Evolutionary conservation across 2,797 vertebrate species (phyloP), one percentile per base, ranked within the genome.

Genomic region (Neostethus bicornis): DNA sequence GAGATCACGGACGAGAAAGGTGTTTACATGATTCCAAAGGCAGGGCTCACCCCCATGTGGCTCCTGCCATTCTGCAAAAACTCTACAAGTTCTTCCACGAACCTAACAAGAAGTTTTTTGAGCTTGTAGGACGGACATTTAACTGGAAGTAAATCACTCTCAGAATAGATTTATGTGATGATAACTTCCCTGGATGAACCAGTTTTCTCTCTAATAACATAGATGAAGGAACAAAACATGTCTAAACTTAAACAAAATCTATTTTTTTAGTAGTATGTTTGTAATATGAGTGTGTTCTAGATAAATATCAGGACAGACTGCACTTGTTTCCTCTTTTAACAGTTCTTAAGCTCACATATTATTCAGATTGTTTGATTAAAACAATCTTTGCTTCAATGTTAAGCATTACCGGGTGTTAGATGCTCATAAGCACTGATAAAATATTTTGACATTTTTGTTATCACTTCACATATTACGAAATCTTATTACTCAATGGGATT

Each of bases 1-100:
- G 95, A 34, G 94, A 96, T 70, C 80, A 90, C 10, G 95, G 95
- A 1, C 88, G 91, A 29, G 95, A 98, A n/a, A 91, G 94, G 26
- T 99, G 97, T 81, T 89, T 99, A 53, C 96, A 98, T 0, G 93
- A 96, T 58, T 98, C 97, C 8, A 99, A 99, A 62, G 97, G 97
- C 60, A 87, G 97, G 57, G 91, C 93, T 0, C 97, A 99, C 70
- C 97, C 96, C 5, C 92, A 90, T 0, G 90, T 98, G 10, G 92
- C 93, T 1, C 85, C 92, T 0, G 67, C 77, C 23, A 89, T 99
- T 61, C 91, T 98, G 0, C 85, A 90, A 5, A 96, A 96, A 82
- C 92, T 99, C 61, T 91, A 93, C 56, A 89, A 91, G 8, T 97
- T 95, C 80, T 98, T 98, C 74, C 92, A 92, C 7, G 92, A 97